Conservation (phyloP, 2,113 vertebrate species). For the Microcebus jonahi region DNA sequence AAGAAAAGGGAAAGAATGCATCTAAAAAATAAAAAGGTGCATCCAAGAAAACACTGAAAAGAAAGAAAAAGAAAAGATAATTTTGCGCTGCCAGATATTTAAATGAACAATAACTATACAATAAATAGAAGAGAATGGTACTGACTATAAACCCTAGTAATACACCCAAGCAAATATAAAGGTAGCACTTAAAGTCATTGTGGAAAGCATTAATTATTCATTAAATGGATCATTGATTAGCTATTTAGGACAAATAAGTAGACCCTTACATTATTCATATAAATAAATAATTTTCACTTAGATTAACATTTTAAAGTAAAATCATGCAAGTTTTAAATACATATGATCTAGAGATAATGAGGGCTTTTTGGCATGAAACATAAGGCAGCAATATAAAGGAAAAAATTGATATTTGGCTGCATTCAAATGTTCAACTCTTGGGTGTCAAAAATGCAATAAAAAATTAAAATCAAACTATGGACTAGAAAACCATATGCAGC, state of each 20-base stretch:
- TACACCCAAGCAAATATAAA: background rate
- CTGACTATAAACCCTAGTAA: background rate
- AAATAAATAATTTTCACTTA: background rate
- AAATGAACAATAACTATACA: background rate
- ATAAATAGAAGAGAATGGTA: background rate
- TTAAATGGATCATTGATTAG: background rate
- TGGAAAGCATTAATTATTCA: background rate
- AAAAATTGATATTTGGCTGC: background rate
- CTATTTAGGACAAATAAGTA: background rate
- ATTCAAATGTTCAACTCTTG: background rate
- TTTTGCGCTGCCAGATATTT: background rate
- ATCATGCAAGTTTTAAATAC: background rate
- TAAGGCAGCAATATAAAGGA: background rate
- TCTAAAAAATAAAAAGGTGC: background rate
- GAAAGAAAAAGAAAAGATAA: background rate
- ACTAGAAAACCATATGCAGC: background rate
- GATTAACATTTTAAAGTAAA: conserved; percentile 1
- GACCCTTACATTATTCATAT: background rate
- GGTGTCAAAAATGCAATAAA: background rate
- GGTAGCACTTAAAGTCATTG: background rate
- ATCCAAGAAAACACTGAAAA: conserved; percentile 30
- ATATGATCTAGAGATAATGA: background rate
- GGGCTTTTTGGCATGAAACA: background rate
- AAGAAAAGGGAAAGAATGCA: background rate
- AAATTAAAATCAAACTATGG: background rate